Base-by-base conservation (phyloP, 2,113 vertebrate species). In the Erythrocercus mccallii region DNA sequence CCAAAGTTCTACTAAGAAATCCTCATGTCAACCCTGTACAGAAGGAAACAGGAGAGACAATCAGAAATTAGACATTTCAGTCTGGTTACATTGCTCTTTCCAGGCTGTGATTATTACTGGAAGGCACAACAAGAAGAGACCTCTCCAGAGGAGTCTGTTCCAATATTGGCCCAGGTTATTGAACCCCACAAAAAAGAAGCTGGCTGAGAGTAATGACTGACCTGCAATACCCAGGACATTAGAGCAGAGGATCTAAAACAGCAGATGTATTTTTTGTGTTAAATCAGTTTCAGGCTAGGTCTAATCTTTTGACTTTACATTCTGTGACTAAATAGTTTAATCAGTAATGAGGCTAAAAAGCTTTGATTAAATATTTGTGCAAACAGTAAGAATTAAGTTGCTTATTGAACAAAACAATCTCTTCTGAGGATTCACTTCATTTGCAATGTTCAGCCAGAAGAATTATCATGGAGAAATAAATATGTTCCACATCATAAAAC, bases 361-460 rank as follows among this genome's bases (percentile, higher is more conserved):
- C 64, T 86, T 84, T 91, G 80, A 90, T 64, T 35, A 88, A 92
- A 81, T 77, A 86, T 88, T 90, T 94, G 76, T 71, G 65, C 60
- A 74, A 93, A 86, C 71, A 90, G 72, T 57, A 86, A 90, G 81
- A 93, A 93, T 70, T 30, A 95, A 40, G 31, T 48, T 73, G 64
- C 51, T 92, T 72, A 92, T 68, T 78, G 88, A 91, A 88, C 50
- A 81, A 88, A 92, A 82, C 54, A 86, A 66, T 79, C 40, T 92
- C 86, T 91, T 70, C 61, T 60, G 72, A 79, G 66, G 60, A 88
- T 92, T 90, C 83, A 84, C 31, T 93, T 90, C 48, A 78, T 77
- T 93, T 84, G 66, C 57, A 80, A 48, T 38, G 60, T 90, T 96
- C 71, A 86, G 79, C 86, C 82, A 95, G 76, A 91, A 94, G 71